Evolutionary conservation across 2,888 invertebrate species (phyloP).

Genomic region (Ormyrus nitidulus): DNA sequence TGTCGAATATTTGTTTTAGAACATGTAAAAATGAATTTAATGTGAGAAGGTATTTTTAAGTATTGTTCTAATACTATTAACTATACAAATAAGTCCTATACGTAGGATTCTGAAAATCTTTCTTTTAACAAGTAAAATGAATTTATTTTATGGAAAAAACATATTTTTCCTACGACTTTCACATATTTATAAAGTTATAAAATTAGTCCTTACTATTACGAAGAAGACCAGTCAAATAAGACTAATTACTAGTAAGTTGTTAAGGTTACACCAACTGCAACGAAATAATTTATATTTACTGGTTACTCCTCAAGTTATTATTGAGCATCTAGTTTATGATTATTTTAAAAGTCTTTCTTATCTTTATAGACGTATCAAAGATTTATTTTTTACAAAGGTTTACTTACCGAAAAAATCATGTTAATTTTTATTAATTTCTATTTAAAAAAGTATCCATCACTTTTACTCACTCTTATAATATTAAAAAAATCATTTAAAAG

Average conservation of each 20-base stretch:
- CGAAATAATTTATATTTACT: not conserved
- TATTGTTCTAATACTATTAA: too few species aligned
- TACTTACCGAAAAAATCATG: not conserved
- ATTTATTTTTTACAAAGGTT: not conserved
- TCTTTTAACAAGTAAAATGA: not conserved
- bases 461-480: too few species aligned
- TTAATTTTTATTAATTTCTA: too few species aligned
- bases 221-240: too few species aligned
- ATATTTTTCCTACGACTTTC: not conserved
- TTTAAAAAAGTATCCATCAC: too few species aligned
- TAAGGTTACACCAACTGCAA: not conserved
- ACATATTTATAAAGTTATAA: too few species aligned
- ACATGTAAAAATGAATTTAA: too few species aligned
- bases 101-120: not conserved
- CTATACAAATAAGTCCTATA: not conserved
- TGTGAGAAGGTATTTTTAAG: too few species aligned
- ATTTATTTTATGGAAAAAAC: not conserved
- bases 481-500: not conserved
- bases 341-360: not conserved
- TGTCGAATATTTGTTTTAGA: too few species aligned
- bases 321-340: not conserved
- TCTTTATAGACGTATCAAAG: slow-evolving; percentile 29
- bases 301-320: not conserved
- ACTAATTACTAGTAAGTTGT: too few species aligned
- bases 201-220: too few species aligned